Evolutionary conservation across 2,797 vertebrate species (phyloP), one percentile per base, ranked within the genome.

Genomic region (Anabacerthia variegaticeps): DNA sequence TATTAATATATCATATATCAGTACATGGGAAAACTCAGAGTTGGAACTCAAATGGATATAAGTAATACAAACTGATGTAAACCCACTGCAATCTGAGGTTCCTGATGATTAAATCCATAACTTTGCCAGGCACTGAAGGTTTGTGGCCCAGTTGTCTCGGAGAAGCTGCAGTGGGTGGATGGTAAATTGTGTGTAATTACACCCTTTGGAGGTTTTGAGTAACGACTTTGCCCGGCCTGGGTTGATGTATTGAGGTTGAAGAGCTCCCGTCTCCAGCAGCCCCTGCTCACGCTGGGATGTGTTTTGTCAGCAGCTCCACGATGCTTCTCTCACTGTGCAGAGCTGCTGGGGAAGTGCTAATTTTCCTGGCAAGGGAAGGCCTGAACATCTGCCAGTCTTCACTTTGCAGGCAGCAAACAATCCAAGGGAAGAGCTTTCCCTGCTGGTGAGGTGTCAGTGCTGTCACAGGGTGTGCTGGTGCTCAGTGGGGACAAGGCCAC

Each of bases 381-480:
- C 21, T 72, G 88, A 96, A 78, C 96, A 93, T 97, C 96, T 97
- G 96, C 86, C 96, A 85, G 76, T 92, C 83, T 82, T 83, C 43
- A 54, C 71, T 95, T 63, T 49, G 37, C 74, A 76, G 71, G 77
- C 93, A 75, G 66, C 93, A 94, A 71, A 71, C 72, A 86, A 62
- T 62, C 90, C 8, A 55, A 88, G 59, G 54, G 94, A 95, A 20
- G 43, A 13, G 26, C 76, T 92, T 94, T 39, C 44, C 74, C 9
- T 79, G 67, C 76, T 90, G 67, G 7, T 32, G 78, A 95, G 86
- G 90, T 62, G 71, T 85, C 72, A 72, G 18, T 2, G 69, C 78
- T 83, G 76, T 66, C 75, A 56, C 43, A 4, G 9, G 30, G 36
- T 2, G n/a, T 91, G 85, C 78, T 72, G 87, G 80, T 87, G 37